Percentiles rank a stretch among this genome's conserved stretches.
Evolutionary conservation across 2,797 vertebrate genomes (phyloP).

Genomic region (Trematomus bernacchii): DNA sequence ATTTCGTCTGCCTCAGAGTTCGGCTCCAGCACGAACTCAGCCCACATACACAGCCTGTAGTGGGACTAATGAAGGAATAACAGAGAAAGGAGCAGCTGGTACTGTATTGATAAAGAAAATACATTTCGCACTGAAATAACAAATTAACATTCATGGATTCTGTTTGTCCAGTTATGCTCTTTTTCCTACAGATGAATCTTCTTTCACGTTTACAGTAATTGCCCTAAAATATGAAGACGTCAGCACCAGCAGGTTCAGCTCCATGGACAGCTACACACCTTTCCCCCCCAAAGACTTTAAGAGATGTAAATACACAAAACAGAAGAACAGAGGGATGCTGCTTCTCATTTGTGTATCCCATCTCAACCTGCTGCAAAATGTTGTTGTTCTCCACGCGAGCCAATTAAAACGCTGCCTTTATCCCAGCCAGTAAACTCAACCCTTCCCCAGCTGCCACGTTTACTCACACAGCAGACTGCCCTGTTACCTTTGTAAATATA

Average conservation of each 20-base stretch:
- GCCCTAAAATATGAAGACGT: slow-evolving; percentile 8
- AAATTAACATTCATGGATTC: slow-evolving; percentile 47
- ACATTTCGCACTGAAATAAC: slow-evolving; percentile 33
- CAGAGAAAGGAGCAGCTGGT: slow-evolving; percentile 37
- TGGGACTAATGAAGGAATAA: slow-evolving; percentile 37
- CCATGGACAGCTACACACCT: slow-evolving; percentile 29
- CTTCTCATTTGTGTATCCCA: slow-evolving; percentile 32
- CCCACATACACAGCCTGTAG: slow-evolving; percentile 14
- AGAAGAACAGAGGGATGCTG: slow-evolving; percentile 25
- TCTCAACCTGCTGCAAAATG: slow-evolving; percentile 44
- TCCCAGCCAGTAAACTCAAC: slow-evolving; percentile 29
- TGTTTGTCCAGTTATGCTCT: slow-evolving; percentile 19
- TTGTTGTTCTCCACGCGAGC: slow-evolving; percentile 47
- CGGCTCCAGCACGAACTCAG: background rate
- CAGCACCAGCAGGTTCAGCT: slow-evolving; percentile 41
- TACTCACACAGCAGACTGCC: slow-evolving; percentile 9
- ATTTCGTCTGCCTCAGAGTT: slow-evolving; percentile 13
- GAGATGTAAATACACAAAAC: slow-evolving; percentile 27
- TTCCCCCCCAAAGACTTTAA: background rate
- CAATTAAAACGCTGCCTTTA: slow-evolving; percentile 56
- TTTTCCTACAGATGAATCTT: slow-evolving; percentile 12
- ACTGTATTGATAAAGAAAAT: slow-evolving; percentile 32
- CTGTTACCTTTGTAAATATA: slow-evolving; percentile 10
- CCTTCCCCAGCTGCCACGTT: slow-evolving; percentile 30
- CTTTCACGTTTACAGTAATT: slow-evolving; percentile 14